Conservation (phyloP, 2,797 vertebrate genomes). For the Sparidentex hasta region DNA sequence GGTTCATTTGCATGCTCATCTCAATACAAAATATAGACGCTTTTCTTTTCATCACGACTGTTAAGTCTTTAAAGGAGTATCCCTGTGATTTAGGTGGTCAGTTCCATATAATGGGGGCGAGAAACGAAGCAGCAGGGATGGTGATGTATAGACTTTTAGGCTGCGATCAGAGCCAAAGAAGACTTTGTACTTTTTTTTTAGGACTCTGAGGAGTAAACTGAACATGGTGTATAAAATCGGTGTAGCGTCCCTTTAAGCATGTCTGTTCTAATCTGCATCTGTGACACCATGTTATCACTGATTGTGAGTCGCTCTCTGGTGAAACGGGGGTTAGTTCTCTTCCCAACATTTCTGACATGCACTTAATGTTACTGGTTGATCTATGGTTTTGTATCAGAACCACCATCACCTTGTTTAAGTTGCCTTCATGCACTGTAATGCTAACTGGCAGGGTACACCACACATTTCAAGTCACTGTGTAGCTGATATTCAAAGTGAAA, state of each 20-base stretch:
- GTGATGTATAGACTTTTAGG: not conserved
- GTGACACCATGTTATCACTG: not conserved
- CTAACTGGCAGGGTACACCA: not conserved
- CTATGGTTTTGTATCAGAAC: slow-evolving; percentile 45
- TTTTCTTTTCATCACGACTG: slow-evolving; percentile 1
- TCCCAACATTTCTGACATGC: slow-evolving; percentile 24
- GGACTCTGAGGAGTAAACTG: not conserved
- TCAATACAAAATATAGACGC: slow-evolving; percentile 20
- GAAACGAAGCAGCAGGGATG: not conserved
- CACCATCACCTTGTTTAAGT: slow-evolving; percentile 18
- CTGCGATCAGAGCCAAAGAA: not conserved
- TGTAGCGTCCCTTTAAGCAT: slow-evolving; percentile 10
- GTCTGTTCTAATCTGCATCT: slow-evolving; percentile 9
- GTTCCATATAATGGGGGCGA: not conserved
- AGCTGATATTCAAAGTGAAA: slow-evolving; percentile 30
- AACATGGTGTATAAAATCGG: not conserved
- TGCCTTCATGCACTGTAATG: slow-evolving; percentile 42
- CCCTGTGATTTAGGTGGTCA: not conserved
- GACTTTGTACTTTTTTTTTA: no score
- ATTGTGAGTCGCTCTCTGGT: slow-evolving; percentile 5
- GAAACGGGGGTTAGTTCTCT: not conserved
- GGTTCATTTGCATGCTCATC: slow-evolving; percentile 63
- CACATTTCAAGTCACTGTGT: slow-evolving; percentile 20
- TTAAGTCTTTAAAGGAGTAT: slow-evolving; percentile 1
- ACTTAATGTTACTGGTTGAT: slow-evolving; percentile 29